Base-by-base conservation (phyloP, 2,113 vertebrate species). In the Tychaedon coryphoeus region DNA sequence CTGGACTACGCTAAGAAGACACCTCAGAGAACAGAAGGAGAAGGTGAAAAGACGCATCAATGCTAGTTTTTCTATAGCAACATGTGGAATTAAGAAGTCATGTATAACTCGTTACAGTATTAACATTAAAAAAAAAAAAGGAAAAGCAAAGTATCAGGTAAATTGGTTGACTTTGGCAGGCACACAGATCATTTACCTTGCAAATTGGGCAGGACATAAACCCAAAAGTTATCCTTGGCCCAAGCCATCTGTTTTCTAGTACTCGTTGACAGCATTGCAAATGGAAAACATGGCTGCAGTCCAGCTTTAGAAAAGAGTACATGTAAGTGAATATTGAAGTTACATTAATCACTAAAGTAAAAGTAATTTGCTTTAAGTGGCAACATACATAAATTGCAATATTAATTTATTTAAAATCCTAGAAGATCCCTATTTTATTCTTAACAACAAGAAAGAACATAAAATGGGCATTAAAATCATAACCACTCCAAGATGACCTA, bases 141-240 rank as follows among this genome's bases (percentile, higher is more conserved):
- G 11, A 31, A 50, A 50, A 12, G 48, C 50, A 38, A 65, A n/a
- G 5, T 19, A 51, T 64, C 42, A 60, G 56, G 40, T 36, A 50
- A 74, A 26, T 40, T 73, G 24, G 62, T 71, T 82, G 45, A 75
- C 53, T 50, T 23, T 36, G 18, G 36, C 40, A 94, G 87, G 47
- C 26, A 85, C 3, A 19, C 8, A 53, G 50, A 22, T 79, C 54
- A 58, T 89, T 96, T 97, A 99, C 99, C 99, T 99, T 99, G 97
- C 99, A 99, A 94, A 99, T 99, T 43, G 99, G 99, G 98, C 99
- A 99, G 82, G 98, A 98, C 99, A 99, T 99, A 97, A 99, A 99
- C 24, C 99, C 99, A 51, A 99, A 99, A 7, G 99, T 99, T 97
- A 99, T 99, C 87, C 99, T 98, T 62, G 99, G 99, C 43, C 99